These are phyloP conservation scores for Spinus olivaceus DNA, from an alignment of 2,797 vertebrate species.

Conservation along the genomic window DNA sequence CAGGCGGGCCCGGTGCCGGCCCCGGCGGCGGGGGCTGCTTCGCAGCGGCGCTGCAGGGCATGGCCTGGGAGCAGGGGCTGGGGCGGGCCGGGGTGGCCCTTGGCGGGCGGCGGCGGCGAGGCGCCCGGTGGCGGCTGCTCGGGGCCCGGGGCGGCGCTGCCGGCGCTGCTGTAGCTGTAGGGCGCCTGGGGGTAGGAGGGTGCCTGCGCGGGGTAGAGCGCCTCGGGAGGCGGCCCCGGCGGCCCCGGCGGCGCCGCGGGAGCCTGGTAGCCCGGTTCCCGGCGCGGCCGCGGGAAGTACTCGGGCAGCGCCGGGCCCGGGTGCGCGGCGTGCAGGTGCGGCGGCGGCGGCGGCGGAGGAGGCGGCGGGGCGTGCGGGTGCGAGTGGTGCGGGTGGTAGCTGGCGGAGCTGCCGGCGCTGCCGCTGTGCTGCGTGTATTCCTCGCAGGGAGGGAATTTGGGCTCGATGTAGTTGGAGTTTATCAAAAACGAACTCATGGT, in stretches of 20 bases:
- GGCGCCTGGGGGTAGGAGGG: conserved; percentile 85
- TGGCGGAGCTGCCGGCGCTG: conserved; percentile 71
- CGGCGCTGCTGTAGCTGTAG: conserved; percentile 82
- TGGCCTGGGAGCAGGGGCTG: conserved; percentile 63
- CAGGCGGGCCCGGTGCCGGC: conserved; percentile 66
- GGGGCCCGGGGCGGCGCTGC: conserved; percentile 72
- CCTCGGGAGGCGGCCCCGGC: conserved; percentile 72
- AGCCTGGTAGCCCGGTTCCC: conserved; percentile 85
- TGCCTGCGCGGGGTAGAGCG: conserved; percentile 80
- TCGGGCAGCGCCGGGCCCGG: conserved; percentile 64
- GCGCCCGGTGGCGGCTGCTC: conserved; percentile 72
- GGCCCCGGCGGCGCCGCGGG: conserved; percentile 68
- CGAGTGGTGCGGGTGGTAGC: conserved; percentile 74
- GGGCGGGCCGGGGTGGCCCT: conserved; percentile 67
- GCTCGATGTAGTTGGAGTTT: conserved; percentile 99
- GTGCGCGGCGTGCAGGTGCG: conserved; percentile 42
- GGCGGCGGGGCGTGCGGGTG: conserved; percentile 65
- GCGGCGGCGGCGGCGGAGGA: conserved; percentile 47
- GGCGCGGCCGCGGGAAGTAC: conserved; percentile 87
- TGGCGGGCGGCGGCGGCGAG: conserved; percentile 65
- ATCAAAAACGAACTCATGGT: conserved; percentile 99
- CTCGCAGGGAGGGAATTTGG: conserved; percentile 97
- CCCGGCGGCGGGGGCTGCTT: conserved; percentile 54
- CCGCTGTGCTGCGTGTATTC: conserved; percentile 93
- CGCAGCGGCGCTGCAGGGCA: conserved; percentile 61